Base-by-base conservation (phyloP, 2,113 vertebrate genomes). In the Petromus typicus region DNA sequence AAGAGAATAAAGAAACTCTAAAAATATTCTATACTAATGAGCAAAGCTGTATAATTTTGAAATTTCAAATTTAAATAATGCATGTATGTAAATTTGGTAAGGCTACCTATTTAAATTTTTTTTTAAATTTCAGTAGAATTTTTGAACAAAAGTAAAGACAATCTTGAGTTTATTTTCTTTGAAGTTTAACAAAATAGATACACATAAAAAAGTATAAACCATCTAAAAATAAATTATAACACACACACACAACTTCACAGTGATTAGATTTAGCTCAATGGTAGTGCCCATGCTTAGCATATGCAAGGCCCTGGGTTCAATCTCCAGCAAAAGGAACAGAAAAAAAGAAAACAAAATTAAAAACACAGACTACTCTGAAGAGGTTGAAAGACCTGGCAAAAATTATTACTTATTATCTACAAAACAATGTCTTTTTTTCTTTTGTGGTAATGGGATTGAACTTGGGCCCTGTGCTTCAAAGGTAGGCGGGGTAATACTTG, bases 51-150 rank as follows among this genome's bases (percentile, higher is more conserved):
- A 18, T 4, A 51, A 87, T 27, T 87, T 34, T 93, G 48, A 83
- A 83, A 92, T 78, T 92, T 4, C 54, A 12, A n/a, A 32, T 16
- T 67, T 34, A 82, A 45, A 27, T 48, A 91, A 91, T 59, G 4
- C 37, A 45, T 34, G 22, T 61, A 59, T 69, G 4, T 88, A 81
- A 93, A 87, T 9, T 80, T 79, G 40, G 86, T 32, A 27, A 14
- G 75, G 17, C 59, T 92, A 87, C 12, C n/a, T 76, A 78, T 89
- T n/a, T n/a, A n/a, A n/a, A n/a, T n/a, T n/a, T n/a, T 76, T 86
- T 16, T 92, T 94, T 93, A 63, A 95, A 88, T 80, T 90, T 18
- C 92, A 90, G 86, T 4, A 90, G 40, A 75, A 81, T 91, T 78
- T 82, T 32, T 63, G 64, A 61, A 71, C 14, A 79, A 63, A 88